Evolutionary conservation across 2,797 vertebrate genomes (phyloP).

Genomic region (Poeciliopsis infans): DNA sequence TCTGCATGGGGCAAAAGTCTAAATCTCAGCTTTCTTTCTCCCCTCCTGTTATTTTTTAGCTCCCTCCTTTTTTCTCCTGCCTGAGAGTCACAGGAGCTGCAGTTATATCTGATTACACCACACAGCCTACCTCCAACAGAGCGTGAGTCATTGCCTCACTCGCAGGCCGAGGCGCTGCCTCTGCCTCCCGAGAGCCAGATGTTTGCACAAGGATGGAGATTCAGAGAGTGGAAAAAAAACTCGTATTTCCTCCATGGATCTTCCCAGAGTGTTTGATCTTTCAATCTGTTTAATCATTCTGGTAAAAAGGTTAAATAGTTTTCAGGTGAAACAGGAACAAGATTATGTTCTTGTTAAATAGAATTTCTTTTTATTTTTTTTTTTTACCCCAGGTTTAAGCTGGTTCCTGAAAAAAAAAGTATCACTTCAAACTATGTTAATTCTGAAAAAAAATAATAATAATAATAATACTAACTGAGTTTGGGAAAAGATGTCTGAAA

Average conservation of each 20-base stretch:
- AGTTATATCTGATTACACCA: conserved; percentile 80
- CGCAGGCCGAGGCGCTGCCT: conserved; percentile 40
- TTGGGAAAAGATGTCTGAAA: background rate
- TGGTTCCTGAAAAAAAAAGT: background rate
- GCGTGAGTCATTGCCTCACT: conserved; percentile 82
- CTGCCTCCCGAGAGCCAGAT: conserved; percentile 19
- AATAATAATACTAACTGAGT: background rate
- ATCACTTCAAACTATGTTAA: background rate
- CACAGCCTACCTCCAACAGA: conserved; percentile 77
- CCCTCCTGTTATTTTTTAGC: conserved; percentile 31
- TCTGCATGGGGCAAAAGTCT: conserved; percentile 68
- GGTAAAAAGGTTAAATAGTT: background rate
- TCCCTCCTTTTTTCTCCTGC: conserved; percentile 44
- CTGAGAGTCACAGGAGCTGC: conserved; percentile 68
- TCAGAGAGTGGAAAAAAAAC: conserved; percentile 9
- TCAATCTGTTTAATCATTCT: conserved; percentile 1
- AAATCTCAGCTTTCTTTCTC: conserved; percentile 40
- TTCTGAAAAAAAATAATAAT: background rate
- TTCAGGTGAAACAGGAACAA: background rate
- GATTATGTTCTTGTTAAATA: background rate
- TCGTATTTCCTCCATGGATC: conserved; percentile 12
- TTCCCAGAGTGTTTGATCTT: conserved; percentile 13
- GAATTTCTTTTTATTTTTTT: background rate
- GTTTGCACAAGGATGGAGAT: conserved; percentile 52
- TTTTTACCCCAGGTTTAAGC: background rate